Conservation (phyloP, 1,140 invertebrate genomes). For the Platyura marginata region DNA sequence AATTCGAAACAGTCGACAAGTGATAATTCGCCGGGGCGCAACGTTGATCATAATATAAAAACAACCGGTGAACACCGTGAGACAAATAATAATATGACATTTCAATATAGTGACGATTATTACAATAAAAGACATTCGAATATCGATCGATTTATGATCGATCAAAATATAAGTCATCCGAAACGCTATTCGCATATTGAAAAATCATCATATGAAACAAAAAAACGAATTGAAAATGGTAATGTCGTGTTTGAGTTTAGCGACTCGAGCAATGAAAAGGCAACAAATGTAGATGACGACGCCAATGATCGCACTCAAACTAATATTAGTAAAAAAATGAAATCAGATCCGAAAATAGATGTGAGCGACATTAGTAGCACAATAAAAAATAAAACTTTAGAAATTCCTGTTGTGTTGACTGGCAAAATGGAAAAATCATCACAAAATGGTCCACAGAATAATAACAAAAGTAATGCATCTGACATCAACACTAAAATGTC, state of each 20-base stretch:
- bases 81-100: neutral
- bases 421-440: neutral
- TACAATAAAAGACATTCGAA: constrained; percentile 20
- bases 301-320: constrained; percentile 1
- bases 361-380: neutral
- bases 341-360: neutral
- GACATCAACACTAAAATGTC: neutral
- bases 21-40: neutral
- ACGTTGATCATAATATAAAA: neutral
- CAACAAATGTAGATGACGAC: constrained; percentile 10
- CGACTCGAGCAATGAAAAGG: constrained; percentile 11
- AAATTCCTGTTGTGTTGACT: neutral
- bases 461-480: neutral
- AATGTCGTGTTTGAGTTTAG: constrained; percentile 16
- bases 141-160: constrained; percentile 9
- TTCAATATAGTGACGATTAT: neutral
- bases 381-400: neutral
- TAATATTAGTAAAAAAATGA: neutral
- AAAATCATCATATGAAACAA: constrained; percentile 15
- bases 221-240: constrained; percentile 19
- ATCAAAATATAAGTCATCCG: neutral
- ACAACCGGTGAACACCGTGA: neutral
- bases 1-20: constrained; percentile 10
- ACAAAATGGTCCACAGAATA: neutral
- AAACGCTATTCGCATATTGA: constrained; percentile 23